Conservation (phyloP, 2,113 vertebrate genomes). For the Rynchops niger region DNA sequence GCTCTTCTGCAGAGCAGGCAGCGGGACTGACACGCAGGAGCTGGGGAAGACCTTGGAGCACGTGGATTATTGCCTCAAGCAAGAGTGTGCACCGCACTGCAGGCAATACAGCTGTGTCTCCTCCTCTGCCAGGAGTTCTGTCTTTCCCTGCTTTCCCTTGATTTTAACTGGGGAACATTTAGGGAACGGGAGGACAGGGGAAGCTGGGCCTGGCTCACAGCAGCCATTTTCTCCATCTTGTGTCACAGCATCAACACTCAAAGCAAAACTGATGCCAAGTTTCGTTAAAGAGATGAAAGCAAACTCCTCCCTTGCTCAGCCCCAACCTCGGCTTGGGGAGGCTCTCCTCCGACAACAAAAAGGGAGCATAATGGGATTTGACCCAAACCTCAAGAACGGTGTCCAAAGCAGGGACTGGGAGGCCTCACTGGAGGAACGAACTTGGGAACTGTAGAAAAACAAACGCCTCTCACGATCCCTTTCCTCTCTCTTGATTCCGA, state of each 20-base stretch:
- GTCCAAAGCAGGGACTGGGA: neutral
- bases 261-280: neutral
- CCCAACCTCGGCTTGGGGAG: neutral
- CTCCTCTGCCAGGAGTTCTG: neutral
- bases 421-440: neutral
- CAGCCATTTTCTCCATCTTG: neutral
- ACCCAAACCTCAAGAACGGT: neutral
- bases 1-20: neutral
- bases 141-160: neutral
- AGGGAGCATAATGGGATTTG: neutral
- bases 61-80: neutral
- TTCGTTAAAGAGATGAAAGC: neutral
- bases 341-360: neutral
- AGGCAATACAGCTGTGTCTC: accelerated
- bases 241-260: neutral
- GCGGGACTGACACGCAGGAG: accelerated
- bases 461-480: neutral
- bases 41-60: neutral
- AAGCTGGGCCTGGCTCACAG: neutral
- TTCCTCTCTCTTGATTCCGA: neutral
- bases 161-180: neutral
- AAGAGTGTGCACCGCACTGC: neutral
- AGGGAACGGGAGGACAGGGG: neutral
- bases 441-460: neutral
- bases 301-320: neutral